Evolutionary conservation across 2,888 invertebrate genomes (phyloP).

Genomic region (Drosophila stalkeri): DNA sequence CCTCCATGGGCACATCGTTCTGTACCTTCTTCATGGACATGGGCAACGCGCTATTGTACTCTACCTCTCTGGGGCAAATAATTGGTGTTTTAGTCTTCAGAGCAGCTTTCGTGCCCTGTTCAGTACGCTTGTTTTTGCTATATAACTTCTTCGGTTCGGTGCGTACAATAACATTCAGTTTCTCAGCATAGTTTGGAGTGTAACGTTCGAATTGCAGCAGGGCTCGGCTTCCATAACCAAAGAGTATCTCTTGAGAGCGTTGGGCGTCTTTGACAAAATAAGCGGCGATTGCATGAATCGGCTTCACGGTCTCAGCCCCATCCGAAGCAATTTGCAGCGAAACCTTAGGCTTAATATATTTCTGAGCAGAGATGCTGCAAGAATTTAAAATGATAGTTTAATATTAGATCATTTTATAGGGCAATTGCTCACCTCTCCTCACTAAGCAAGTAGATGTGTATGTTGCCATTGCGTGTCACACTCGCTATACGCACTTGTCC

Average conservation of each 20-base stretch:
- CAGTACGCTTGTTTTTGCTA: slow-evolving; percentile 53
- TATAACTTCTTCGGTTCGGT: slow-evolving; percentile 81
- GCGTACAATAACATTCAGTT: slow-evolving; percentile 85
- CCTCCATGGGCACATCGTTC: slow-evolving; percentile 89
- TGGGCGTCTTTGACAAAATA: slow-evolving; percentile 78
- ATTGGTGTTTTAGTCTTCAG: slow-evolving; percentile 79
- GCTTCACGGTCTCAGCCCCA: slow-evolving; percentile 85
- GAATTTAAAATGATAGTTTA: background rate
- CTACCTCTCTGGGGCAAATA: slow-evolving; percentile 69
- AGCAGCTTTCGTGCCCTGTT: slow-evolving; percentile 48
- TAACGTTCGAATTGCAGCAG: slow-evolving; percentile 87
- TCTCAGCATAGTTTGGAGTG: slow-evolving; percentile 86
- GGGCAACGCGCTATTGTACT: slow-evolving; percentile 78
- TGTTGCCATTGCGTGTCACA: slow-evolving; percentile 90
- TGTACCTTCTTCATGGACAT: slow-evolving; percentile 77
- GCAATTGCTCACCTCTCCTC: slow-evolving; percentile 87
- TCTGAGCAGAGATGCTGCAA: slow-evolving; percentile 84
- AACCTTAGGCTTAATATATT: slow-evolving; percentile 88
- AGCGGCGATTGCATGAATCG: slow-evolving; percentile 87
- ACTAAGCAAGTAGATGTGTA: slow-evolving; percentile 91
- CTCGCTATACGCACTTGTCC: slow-evolving; percentile 86
- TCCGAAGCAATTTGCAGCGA: slow-evolving; percentile 88
- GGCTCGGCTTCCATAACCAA: slow-evolving; percentile 87
- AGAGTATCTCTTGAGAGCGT: slow-evolving; percentile 85
- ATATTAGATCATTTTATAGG: background rate